Evolutionary conservation across 2,888 invertebrate genomes (phyloP).

Genomic region (Chromoteleia sp.): DNA sequence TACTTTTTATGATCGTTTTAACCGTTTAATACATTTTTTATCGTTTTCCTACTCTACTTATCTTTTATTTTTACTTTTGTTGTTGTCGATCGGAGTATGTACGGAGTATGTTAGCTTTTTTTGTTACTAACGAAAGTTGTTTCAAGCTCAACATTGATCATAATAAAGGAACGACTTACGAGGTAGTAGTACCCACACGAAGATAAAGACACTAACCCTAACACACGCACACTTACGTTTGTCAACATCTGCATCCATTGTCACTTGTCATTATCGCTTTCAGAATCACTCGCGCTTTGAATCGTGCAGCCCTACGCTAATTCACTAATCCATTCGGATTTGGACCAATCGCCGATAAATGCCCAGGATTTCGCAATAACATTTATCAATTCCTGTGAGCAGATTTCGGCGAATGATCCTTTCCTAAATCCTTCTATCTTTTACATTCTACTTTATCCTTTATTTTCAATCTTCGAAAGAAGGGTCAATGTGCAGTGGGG

Average conservation of each 20-base stretch:
- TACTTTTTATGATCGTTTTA: conserved; percentile 20
- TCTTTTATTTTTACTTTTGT: conserved; percentile 41
- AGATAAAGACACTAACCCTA: conserved; percentile 40
- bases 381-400: background rate
- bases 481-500: conserved; percentile 56
- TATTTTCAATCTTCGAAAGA: conserved; percentile 9
- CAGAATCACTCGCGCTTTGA: conserved; percentile 45
- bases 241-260: conserved; percentile 24
- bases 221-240: conserved; percentile 41
- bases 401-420: conserved; percentile 25
- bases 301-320: conserved; percentile 46
- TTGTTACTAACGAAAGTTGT: conserved; percentile 72
- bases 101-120: conserved; percentile 60
- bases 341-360: conserved; percentile 14
- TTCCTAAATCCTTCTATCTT: background rate
- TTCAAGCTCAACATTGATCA: conserved; percentile 70
- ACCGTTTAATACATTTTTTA: conserved; percentile 7
- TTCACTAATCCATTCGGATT: conserved; percentile 41
- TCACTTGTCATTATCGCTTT: conserved; percentile 52
- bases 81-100: conserved; percentile 49
- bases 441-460: conserved; percentile 4
- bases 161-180: conserved; percentile 43
- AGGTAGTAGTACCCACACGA: conserved; percentile 58
- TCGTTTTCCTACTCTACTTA: conserved; percentile 29
- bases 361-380: background rate